Evolutionary conservation across 2,888 invertebrate genomes (phyloP).

Genomic region (Zele albiditarsus): DNA sequence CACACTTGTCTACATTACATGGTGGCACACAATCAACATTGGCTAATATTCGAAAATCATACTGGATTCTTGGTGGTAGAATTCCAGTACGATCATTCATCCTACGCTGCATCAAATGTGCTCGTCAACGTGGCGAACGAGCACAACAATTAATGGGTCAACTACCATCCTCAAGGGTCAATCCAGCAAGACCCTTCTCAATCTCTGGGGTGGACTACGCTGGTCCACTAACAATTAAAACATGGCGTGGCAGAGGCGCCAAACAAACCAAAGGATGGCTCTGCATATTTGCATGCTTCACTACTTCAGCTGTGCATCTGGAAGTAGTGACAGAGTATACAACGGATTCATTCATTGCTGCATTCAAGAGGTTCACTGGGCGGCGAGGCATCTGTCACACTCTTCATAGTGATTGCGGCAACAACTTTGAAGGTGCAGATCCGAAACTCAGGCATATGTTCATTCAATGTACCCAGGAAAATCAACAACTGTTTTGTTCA

Average conservation of each 20-base stretch:
- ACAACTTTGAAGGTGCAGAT: constrained; percentile 43
- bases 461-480: no score
- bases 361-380: constrained; percentile 38
- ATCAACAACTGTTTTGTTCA: not conserved
- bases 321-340: constrained; percentile 50
- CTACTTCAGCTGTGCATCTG: constrained; percentile 51
- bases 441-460: not conserved
- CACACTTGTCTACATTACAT: constrained; percentile 42
- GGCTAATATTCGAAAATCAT: constrained; percentile 11
- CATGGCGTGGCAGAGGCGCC: constrained; percentile 34
- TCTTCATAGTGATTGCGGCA: constrained; percentile 43
- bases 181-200: constrained; percentile 29
- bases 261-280: constrained; percentile 48
- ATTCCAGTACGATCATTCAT: constrained; percentile 15
- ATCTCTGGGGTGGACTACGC: constrained; percentile 52
- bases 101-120: constrained; percentile 44
- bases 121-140: no score
- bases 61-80: constrained; percentile 45
- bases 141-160: no score
- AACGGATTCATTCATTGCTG: constrained; percentile 50
- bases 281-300: constrained; percentile 50
- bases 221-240: constrained; percentile 42
- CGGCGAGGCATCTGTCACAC: constrained; percentile 35
- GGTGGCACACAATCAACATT: constrained; percentile 46
- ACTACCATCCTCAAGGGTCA: constrained; percentile 38